A percentile compares a stretch with the other conserved stretches of the same genome.
phyloP scores from a whole-genome alignment of 2,888 invertebrate genomes.

The Teinopalpus imperialis region DNA sequence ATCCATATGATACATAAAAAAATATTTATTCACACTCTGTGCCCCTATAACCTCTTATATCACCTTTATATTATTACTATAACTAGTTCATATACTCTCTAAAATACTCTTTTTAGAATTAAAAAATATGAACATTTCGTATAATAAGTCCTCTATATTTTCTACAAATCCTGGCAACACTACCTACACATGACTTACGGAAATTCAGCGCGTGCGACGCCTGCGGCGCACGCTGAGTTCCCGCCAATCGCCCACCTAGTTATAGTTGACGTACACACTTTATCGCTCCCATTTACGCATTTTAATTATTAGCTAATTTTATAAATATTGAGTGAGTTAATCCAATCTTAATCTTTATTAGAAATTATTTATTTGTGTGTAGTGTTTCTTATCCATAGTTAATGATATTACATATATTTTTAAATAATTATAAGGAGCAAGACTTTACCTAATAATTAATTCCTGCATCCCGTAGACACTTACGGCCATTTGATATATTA shows the following conservation, averaged over 20 bases:
- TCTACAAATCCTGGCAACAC: background rate
- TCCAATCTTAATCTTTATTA: background rate
- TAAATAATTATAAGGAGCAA: too few relatives aligned
- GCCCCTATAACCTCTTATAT: too few relatives aligned
- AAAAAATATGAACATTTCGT: too few relatives aligned
- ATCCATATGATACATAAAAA: too few relatives aligned
- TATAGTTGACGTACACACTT: slow-evolving; percentile 8
- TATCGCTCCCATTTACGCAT: slow-evolving; percentile 1
- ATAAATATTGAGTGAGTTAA: slow-evolving; percentile 1
- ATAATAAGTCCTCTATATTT: background rate
- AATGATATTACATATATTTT: slow-evolving; percentile 3
- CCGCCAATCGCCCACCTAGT: slow-evolving; percentile 6
- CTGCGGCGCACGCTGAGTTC: slow-evolving; percentile 4
- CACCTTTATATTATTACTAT: too few relatives aligned
- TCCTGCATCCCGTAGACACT: too few relatives aligned
- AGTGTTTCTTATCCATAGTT: background rate
- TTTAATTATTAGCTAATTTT: slow-evolving; percentile 3
- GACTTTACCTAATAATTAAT: too few relatives aligned
- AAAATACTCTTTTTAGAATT: too few relatives aligned
- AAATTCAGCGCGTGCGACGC: slow-evolving; percentile 10
- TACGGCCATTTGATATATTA: too few relatives aligned
- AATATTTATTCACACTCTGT: too few relatives aligned
- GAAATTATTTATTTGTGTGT: background rate
- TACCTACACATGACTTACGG: slow-evolving; percentile 12
- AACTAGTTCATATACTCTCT: too few relatives aligned